These are phyloP conservation scores for Atherinosoma microstoma DNA, from an alignment of 2,797 vertebrate genomes.

Conservation along the genomic window DNA sequence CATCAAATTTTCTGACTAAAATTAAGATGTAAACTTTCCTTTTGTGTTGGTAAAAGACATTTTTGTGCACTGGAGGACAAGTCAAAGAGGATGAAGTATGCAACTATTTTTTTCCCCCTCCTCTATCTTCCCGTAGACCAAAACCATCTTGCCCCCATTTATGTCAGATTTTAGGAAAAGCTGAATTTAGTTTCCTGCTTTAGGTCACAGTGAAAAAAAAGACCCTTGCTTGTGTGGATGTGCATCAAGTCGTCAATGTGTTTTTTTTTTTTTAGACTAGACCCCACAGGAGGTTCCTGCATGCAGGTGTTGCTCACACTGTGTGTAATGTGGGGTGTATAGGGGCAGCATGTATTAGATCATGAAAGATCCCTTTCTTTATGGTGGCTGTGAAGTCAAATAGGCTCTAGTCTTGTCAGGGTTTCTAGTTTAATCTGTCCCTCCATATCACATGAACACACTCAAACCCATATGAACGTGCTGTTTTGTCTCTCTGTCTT, in stretches of 20 bases:
- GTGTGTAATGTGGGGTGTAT: slow-evolving; percentile 33
- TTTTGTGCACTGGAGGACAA: slow-evolving; percentile 83
- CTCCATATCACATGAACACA: slow-evolving; percentile 49
- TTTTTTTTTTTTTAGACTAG: slow-evolving; percentile 23
- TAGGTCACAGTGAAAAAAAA: slow-evolving; percentile 53
- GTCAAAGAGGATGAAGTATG: slow-evolving; percentile 68
- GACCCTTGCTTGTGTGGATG: slow-evolving; percentile 10
- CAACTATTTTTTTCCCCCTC: background rate
- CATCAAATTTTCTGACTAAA: background rate
- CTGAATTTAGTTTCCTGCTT: slow-evolving; percentile 50
- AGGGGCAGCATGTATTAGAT: slow-evolving; percentile 47
- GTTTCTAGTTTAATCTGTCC: slow-evolving; percentile 32
- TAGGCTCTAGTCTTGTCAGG: slow-evolving; percentile 4
- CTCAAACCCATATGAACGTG: slow-evolving; percentile 71
- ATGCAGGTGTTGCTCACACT: slow-evolving; percentile 51
- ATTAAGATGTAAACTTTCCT: background rate
- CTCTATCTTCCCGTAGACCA: slow-evolving; percentile 21
- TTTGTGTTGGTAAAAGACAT: slow-evolving; percentile 63
- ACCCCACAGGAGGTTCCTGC: slow-evolving; percentile 47
- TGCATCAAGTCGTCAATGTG: slow-evolving; percentile 9
- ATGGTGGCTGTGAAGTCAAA: slow-evolving; percentile 38
- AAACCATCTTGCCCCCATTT: slow-evolving; percentile 1
- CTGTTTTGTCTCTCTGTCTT: slow-evolving; percentile 83
- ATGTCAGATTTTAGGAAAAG: slow-evolving; percentile 8
- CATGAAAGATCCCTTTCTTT: slow-evolving; percentile 30